Base-by-base conservation (phyloP, 2,797 vertebrate genomes). In the Melopsittacus undulatus region DNA sequence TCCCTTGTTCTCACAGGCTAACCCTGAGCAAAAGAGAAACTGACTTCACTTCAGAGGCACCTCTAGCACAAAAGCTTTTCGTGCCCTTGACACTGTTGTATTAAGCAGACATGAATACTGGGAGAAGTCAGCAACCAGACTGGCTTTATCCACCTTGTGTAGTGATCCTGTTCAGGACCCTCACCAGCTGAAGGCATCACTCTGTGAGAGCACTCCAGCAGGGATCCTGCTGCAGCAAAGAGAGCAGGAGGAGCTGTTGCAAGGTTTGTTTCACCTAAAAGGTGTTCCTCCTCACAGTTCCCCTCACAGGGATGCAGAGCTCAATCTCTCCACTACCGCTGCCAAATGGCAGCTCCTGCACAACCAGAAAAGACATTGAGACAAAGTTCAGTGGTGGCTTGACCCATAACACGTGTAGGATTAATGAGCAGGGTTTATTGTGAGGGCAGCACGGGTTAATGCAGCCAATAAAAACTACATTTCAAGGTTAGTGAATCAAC, bases 181-280 rank as follows among this genome's bases (percentile, higher is more conserved):
- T 77, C 23, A 27, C 23, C 2, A 3, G 20, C 40, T 57, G 45
- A 42, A 69, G 49, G 56, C 21, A 30, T 43, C 11, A 1, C 27
- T 59, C 1, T 0, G 10, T 23, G 13, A 61, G 45, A 21, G 21
- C 22, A 56, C 14, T 29, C 67, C 43, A 14, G 7, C 0, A 1
- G 29, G 22, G 21, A 72, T 43, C 40, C 40, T 89, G 86, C 45
- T 48, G 8, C 3, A 69, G 30, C 29, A 34, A 34, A 54, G 27
- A 18, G 8, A 68, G 34, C 21, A 29, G 42, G 29, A 94, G 16
- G 20, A 75, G 40, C 36, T 78, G 10, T 24, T 45, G 29, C 29
- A 59, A 63, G 29, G 46, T 30, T 64, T 40, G 13, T 42, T 67
- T 68, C 38, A 52, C 13, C 57, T 89, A 9, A 67, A 78, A 56